Base-by-base conservation (phyloP, 2,113 vertebrate species). In the Agapornis roseicollis region DNA sequence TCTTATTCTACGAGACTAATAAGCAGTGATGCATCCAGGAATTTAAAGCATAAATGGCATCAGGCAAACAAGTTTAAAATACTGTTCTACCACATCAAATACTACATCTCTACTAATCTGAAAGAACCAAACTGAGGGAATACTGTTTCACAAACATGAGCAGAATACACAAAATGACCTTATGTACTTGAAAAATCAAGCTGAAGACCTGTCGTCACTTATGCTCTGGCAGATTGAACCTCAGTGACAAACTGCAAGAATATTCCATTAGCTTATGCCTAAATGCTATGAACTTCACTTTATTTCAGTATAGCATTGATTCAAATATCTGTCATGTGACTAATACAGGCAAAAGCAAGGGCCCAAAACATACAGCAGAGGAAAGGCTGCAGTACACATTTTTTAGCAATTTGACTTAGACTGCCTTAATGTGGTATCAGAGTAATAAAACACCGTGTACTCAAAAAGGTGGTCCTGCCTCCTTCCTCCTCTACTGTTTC, bases 321-420 rank as follows among this genome's bases (percentile, higher is more conserved):
- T 46, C 47, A 50, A n/a, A 20, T 31, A 50, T 29, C 14, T 85
- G 28, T 28, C 66, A 68, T 4, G 2, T 52, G 20, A 56, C 72
- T 55, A 84, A 64, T 12, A 19, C 35, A 89, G 49, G 46, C 7
- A 18, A 10, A 87, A 66, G 49, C 20, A 78, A 87, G 22, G 13
- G 11, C 14, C 22, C 17, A 7, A 73, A n/a, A 77, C 2, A 74
- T 5, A 29, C 0, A 0, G 16, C 64, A 91, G 24, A 82, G 4
- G 7, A 76, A 83, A 86, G 25, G 18, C 5, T 22, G 7, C 15
- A 69, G 27, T 13, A 10, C 31, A 83, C 23, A 37, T 72, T 52
- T 50, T 35, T 78, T 46, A 66, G 41, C 31, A 61, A 33, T 56
- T 56, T 76, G n/a, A 64, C 79, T 85, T 27, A 87, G 72, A 73